phyloP scores from a whole-genome alignment of 53 echinoderm and acorn worm genomes.

The Apostichopus leukothele region DNA sequence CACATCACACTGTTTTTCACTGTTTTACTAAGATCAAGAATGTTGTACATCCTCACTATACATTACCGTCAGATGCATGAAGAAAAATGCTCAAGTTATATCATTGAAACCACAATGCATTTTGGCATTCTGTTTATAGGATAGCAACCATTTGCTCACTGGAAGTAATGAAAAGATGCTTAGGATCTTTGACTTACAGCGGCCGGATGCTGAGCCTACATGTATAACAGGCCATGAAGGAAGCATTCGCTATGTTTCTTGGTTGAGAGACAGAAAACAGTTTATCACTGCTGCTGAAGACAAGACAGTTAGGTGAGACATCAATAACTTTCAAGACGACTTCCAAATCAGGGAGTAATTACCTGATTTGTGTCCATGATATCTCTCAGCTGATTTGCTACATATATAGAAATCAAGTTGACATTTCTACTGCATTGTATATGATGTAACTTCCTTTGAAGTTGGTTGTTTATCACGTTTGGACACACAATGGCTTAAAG shows the following conservation, averaged over 20 bases:
- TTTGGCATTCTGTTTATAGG: constrained; percentile 35
- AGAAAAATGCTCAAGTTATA: too few species aligned
- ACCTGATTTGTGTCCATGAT: constrained; percentile 13
- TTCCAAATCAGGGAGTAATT: constrained; percentile 13
- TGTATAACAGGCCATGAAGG: constrained; percentile 70
- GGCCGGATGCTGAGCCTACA: constrained; percentile 70
- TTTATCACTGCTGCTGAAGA: constrained; percentile 83
- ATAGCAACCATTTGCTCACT: constrained; percentile 74
- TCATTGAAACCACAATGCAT: too few species aligned
- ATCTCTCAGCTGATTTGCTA: constrained; percentile 1
- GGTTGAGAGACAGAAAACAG: constrained; percentile 67
- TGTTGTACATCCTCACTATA: too few species aligned
- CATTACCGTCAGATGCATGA: too few species aligned
- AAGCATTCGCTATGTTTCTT: constrained; percentile 66
- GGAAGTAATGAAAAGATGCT: constrained; percentile 96
- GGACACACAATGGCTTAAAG: too few species aligned
- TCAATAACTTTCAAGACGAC: background rate
- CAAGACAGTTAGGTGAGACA: constrained; percentile 83
- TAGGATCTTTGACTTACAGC: constrained; percentile 76
- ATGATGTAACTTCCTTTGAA: too few species aligned
- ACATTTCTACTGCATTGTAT: too few species aligned
- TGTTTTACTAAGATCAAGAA: too few species aligned
- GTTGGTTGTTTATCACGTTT: too few species aligned
- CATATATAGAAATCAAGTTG: background rate
- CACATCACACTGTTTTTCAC: too few species aligned